phyloP scores from a whole-genome alignment of 2,113 vertebrate genomes.

The Motacilla alba region DNA sequence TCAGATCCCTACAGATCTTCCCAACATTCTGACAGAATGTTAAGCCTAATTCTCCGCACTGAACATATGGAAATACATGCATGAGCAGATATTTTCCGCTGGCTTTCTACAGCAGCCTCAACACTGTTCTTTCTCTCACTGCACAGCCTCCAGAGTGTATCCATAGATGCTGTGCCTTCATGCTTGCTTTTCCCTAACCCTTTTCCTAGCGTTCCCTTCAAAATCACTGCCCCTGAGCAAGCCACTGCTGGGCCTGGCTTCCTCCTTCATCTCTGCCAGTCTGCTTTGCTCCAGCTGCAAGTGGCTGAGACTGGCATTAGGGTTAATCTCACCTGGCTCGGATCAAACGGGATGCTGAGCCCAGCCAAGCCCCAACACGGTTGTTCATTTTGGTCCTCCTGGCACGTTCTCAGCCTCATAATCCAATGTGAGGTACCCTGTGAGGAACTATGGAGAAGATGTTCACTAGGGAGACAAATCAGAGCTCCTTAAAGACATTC shows the following conservation, averaged over 20 bases:
- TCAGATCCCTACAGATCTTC: not conserved
- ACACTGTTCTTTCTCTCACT: not conserved
- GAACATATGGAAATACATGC: not conserved
- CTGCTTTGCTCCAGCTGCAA: not conserved
- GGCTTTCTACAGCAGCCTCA: not conserved
- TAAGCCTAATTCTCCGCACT: not conserved
- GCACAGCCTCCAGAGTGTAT: not conserved
- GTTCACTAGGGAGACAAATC: not conserved
- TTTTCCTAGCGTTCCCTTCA: not conserved
- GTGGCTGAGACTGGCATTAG: accelerated
- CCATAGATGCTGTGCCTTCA: not conserved
- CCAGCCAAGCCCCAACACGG: not conserved
- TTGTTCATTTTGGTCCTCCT: not conserved
- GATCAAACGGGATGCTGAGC: not conserved
- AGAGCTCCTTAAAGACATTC: not conserved
- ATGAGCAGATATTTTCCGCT: not conserved
- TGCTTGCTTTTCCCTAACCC: not conserved
- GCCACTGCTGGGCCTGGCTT: not conserved
- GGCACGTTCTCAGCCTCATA: not conserved
- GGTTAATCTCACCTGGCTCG: not conserved
- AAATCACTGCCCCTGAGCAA: not conserved
- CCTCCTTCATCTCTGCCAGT: not conserved
- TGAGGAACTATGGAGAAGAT: not conserved
- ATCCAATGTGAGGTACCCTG: not conserved
- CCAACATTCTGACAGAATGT: not conserved